A percentile compares a stretch with the other conserved stretches of the same genome.
These are phyloP conservation scores for Adrianichthys oophorus DNA, from an alignment of 2,797 vertebrate species.

Conservation along the genomic window DNA sequence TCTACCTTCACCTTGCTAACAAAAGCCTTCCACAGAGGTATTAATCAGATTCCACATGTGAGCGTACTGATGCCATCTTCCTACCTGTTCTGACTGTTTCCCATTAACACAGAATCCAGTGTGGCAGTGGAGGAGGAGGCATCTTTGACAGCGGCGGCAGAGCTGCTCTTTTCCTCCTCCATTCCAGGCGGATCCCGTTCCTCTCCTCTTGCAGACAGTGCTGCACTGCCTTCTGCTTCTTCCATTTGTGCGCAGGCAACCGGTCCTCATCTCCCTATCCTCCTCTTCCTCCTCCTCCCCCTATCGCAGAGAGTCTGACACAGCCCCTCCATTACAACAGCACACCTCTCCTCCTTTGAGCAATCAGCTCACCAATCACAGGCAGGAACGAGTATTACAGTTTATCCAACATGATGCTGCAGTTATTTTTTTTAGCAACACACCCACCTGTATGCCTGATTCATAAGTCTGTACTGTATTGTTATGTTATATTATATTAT, in stretches of 20 bases:
- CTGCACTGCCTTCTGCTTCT: constrained; percentile 44
- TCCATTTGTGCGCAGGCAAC: constrained; percentile 61
- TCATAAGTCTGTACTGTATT: neutral
- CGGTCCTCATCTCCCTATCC: constrained; percentile 43
- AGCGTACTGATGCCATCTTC: constrained; percentile 16
- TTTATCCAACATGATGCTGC: neutral
- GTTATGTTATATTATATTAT: neutral
- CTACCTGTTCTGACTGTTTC: constrained; percentile 40
- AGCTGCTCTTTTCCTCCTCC: constrained; percentile 49
- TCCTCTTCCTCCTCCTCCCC: constrained; percentile 31
- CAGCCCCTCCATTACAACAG: constrained; percentile 11
- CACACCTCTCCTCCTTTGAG: constrained; percentile 10
- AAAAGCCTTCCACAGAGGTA: constrained; percentile 10
- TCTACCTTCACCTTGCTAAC: constrained; percentile 29
- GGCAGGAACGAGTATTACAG: constrained; percentile 6
- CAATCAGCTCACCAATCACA: constrained; percentile 44
- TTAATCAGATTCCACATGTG: constrained; percentile 12
- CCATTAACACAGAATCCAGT: constrained; percentile 40
- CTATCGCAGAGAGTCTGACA: constrained; percentile 36
- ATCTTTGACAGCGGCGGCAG: constrained; percentile 37
- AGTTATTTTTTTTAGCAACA: too few species aligned
- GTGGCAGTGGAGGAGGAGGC: constrained; percentile 13
- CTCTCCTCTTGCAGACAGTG: constrained; percentile 50
- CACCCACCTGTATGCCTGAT: neutral
- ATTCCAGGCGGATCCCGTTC: constrained; percentile 56